A percentile compares a stretch with the other conserved stretches of the same genome.
These are phyloP conservation scores for Alitta virens DNA, from an alignment of 2,888 invertebrate species.

Conservation along the genomic window DNA sequence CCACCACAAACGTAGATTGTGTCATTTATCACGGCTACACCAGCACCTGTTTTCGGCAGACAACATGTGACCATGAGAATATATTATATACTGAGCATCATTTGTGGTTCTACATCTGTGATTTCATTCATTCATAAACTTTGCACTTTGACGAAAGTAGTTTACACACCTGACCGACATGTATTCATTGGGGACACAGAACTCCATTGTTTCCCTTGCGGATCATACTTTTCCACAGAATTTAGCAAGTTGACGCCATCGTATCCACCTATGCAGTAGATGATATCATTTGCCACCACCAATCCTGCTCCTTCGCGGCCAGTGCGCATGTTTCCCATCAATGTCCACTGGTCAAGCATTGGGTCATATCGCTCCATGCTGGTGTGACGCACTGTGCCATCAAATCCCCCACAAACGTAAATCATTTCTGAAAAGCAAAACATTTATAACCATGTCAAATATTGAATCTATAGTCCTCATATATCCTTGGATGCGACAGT, in stretches of 20 bases:
- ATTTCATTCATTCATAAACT: no score
- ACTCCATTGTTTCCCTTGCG: conserved; percentile 44
- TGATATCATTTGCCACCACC: conserved; percentile 49
- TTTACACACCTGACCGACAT: conserved; percentile 47
- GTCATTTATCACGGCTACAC: conserved; percentile 51
- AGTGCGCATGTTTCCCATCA: conserved; percentile 35
- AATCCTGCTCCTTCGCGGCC: conserved; percentile 55
- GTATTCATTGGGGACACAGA: conserved; percentile 50
- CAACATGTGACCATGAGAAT: no score
- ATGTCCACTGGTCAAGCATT: conserved; percentile 46
- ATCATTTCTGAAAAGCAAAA: conserved; percentile 45
- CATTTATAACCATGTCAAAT: no score
- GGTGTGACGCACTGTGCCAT: conserved; percentile 51
- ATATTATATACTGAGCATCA: no score
- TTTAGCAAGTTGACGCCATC: conserved; percentile 54
- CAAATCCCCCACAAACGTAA: conserved; percentile 56
- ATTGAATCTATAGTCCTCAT: no score
- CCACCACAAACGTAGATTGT: conserved; percentile 55
- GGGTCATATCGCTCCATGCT: conserved; percentile 54
- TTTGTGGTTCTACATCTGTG: no score
- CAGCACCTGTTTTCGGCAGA: conserved; percentile 40
- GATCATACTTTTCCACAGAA: conserved; percentile 50
- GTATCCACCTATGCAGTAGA: conserved; percentile 55
- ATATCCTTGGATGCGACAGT: no score
- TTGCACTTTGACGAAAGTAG: not conserved